phyloP scores from a whole-genome alignment of 1,140 invertebrate species.

The Philopotamus ludificatus region DNA sequence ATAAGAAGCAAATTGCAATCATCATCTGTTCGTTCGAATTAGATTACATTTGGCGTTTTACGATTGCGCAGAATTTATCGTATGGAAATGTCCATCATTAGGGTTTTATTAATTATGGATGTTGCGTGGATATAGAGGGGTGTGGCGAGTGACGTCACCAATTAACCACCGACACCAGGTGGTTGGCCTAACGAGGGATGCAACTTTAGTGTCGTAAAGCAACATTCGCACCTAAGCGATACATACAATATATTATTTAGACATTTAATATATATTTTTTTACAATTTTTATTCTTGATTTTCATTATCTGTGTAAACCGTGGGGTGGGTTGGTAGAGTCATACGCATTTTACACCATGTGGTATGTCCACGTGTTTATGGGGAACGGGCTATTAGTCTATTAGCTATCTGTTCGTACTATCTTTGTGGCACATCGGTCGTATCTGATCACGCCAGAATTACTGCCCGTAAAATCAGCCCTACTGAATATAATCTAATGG shows the following conservation, averaged over 20 bases:
- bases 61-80: background rate
- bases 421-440: slow-evolving; percentile 17
- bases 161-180: slow-evolving; percentile 31
- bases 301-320: background rate
- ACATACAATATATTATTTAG: too few relatives aligned
- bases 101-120: slow-evolving; percentile 25
- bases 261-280: too few relatives aligned
- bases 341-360: slow-evolving; percentile 15
- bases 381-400: slow-evolving; percentile 18
- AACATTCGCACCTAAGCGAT: background rate
- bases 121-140: slow-evolving; percentile 7
- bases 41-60: too few relatives aligned
- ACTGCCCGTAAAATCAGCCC: background rate
- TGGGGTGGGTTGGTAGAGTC: slow-evolving; percentile 4
- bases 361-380: slow-evolving; percentile 12
- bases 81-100: background rate
- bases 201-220: slow-evolving; percentile 13
- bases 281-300: background rate
- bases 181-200: slow-evolving; percentile 26
- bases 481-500: background rate
- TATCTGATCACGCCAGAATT: slow-evolving; percentile 24
- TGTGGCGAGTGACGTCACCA: slow-evolving; percentile 25
- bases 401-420: slow-evolving; percentile 20
- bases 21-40: too few relatives aligned
- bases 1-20: too few relatives aligned